Conservation (phyloP, 1,140 invertebrate species). For the Ooceraea biroi region DNA sequence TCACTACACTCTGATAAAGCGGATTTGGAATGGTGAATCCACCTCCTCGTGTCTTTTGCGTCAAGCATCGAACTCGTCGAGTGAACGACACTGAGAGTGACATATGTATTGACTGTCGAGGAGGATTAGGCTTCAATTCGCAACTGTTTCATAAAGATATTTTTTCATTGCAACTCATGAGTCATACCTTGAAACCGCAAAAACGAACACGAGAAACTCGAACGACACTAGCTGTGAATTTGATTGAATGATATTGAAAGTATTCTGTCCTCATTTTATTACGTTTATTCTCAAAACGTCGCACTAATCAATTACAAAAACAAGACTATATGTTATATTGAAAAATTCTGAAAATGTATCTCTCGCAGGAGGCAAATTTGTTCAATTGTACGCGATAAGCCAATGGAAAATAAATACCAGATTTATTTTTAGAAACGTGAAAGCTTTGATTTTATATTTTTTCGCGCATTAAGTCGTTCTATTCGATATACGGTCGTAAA, state of each 20-base stretch:
- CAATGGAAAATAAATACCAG: not conserved
- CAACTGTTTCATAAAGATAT: not conserved
- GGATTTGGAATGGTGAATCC: conserved; percentile 25
- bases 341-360: conserved; percentile 31
- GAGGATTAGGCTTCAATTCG: not conserved
- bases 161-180: not conserved
- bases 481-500: not conserved
- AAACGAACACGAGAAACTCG: not conserved
- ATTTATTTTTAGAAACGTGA: conserved; percentile 1
- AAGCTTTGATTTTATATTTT: not conserved
- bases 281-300: not conserved
- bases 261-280: not conserved
- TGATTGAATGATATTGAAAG: not conserved
- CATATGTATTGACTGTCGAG: not conserved
- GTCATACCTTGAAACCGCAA: not conserved
- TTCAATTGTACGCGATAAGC: not conserved
- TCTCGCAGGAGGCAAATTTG: not conserved
- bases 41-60: not conserved
- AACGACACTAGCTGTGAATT: not conserved
- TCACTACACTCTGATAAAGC: conserved; percentile 16
- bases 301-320: not conserved
- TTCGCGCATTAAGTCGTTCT: not conserved
- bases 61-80: not conserved
- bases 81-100: not conserved
- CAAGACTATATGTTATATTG: not conserved